phyloP scores from a whole-genome alignment of 2,888 invertebrate species.

The Tipula lateralis region DNA sequence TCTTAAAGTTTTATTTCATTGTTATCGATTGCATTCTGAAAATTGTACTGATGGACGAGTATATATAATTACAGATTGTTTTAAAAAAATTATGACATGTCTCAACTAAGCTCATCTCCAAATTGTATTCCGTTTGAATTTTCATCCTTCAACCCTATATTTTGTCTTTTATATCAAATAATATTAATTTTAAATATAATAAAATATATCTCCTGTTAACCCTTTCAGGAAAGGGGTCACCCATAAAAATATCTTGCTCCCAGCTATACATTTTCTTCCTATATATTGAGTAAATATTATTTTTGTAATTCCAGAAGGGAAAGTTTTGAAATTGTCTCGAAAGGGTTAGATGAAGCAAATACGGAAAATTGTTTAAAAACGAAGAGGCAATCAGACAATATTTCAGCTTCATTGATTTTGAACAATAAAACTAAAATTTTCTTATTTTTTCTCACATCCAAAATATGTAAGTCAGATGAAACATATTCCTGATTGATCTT shows the following conservation, averaged over 20 bases:
- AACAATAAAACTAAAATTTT: not conserved
- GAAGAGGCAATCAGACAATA: constrained; percentile 15
- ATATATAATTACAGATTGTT: not conserved
- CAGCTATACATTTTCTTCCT: not conserved
- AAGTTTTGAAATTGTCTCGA: not conserved
- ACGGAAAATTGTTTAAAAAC: not conserved
- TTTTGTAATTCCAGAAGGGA: not conserved
- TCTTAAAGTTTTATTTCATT: not conserved
- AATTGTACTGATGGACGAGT: not conserved
- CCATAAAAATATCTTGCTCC: not conserved
- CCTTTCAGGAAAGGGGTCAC: not conserved
- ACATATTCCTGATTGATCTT: not conserved
- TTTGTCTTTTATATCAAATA: not conserved
- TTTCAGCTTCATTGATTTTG: not conserved
- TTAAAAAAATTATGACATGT: not conserved
- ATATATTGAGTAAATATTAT: not conserved
- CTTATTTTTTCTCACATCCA: not conserved
- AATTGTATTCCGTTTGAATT: not conserved
- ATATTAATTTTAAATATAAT: not conserved
- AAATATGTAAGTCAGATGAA: not conserved
- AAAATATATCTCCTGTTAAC: not conserved
- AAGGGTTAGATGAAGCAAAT: not conserved
- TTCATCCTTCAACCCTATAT: not conserved
- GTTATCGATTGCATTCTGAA: not conserved
- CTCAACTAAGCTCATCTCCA: not conserved